Evolutionary conservation across 2,888 invertebrate genomes (phyloP).

Genomic region (Calameuta filiformis): DNA sequence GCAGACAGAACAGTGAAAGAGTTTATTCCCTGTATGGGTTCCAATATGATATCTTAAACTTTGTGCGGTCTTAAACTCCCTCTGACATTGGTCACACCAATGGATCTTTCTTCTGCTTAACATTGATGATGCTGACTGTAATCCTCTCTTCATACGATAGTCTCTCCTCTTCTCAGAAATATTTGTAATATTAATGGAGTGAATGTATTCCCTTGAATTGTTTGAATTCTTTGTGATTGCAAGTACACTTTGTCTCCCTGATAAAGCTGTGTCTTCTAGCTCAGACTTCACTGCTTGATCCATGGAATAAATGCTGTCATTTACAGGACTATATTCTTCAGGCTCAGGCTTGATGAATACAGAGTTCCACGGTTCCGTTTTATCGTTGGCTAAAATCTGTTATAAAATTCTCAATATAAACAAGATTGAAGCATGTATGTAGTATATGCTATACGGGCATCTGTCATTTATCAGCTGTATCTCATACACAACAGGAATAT

Average conservation of each 20-base stretch:
- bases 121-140: neutral
- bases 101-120: slow-evolving; percentile 2
- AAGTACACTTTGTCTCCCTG: neutral
- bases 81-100: slow-evolving; percentile 4
- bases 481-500: neutral
- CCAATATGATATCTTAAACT: slow-evolving; percentile 8
- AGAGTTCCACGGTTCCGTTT: neutral
- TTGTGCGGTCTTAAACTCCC: slow-evolving; percentile 1
- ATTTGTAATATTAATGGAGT: neutral
- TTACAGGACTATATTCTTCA: neutral
- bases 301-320: neutral
- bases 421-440: neutral
- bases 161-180: neutral
- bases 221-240: neutral
- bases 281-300: neutral
- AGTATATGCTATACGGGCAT: neutral
- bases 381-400: slow-evolving; percentile 2
- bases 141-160: neutral
- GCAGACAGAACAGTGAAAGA: slow-evolving; percentile 9
- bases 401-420: neutral
- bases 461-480: neutral
- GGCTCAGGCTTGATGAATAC: slow-evolving; percentile 2
- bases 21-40: slow-evolving; percentile 14
- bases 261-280: neutral
- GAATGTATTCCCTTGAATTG: neutral